These are phyloP conservation scores for Myotis daubentonii DNA, from an alignment of 2,797 vertebrate genomes.

Conservation along the genomic window DNA sequence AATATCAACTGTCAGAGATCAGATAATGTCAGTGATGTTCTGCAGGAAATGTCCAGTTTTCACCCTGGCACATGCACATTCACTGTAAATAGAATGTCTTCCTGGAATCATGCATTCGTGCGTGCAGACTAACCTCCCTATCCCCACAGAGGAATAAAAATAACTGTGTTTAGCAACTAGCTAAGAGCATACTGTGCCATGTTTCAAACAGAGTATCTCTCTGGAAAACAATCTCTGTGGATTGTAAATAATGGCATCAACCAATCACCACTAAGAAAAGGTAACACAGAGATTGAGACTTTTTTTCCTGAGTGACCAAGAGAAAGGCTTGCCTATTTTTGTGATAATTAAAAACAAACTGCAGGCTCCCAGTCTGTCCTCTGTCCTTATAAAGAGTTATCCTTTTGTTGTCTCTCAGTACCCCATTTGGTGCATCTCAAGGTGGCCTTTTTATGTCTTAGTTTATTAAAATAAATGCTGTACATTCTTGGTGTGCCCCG, in stretches of 20 bases:
- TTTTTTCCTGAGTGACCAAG: constrained; percentile 15
- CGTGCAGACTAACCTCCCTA: not conserved
- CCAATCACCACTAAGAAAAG: constrained; percentile 15
- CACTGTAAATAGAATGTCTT: not conserved
- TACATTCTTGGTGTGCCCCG: constrained; percentile 76
- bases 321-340: not conserved
- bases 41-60: not conserved
- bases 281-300: not conserved
- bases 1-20: not conserved
- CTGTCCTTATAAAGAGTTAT: constrained; percentile 21
- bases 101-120: not conserved
- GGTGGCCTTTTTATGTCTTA: constrained; percentile 14
- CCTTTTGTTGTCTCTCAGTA: constrained; percentile 1
- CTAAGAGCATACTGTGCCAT: not conserved
- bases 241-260: constrained; percentile 55
- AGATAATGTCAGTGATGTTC: not conserved
- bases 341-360: constrained; percentile 36
- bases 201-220: not conserved
- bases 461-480: constrained; percentile 77
- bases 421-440: constrained; percentile 13
- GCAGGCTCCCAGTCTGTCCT: not conserved
- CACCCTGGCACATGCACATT: not conserved
- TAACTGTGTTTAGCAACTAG: not conserved
- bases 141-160: constrained; percentile 2
- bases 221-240: constrained; percentile 19